Evolutionary conservation across 53 echinoderm and acorn worm species (phyloP).

Genomic region (Holothuria scabra): DNA sequence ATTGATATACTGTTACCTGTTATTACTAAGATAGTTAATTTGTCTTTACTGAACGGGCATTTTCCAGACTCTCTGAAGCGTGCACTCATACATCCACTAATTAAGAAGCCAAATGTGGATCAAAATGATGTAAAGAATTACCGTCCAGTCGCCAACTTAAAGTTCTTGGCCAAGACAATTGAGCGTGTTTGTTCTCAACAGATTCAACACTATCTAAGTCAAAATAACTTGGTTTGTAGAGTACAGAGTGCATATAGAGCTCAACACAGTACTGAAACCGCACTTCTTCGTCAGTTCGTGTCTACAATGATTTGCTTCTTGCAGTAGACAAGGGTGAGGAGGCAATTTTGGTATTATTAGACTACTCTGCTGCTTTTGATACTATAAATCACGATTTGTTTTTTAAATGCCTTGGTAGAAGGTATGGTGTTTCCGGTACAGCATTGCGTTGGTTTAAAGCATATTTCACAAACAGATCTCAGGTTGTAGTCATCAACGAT

Average conservation of each 20-base stretch:
- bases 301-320: slow-evolving; percentile 29
- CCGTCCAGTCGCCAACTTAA: slow-evolving; percentile 53
- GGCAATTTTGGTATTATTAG: background rate
- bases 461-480: background rate
- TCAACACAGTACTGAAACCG: slow-evolving; percentile 26
- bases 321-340: slow-evolving; percentile 15
- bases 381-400: background rate
- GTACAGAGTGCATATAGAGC: slow-evolving; percentile 11
- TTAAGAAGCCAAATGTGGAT: slow-evolving; percentile 52
- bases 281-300: slow-evolving; percentile 19
- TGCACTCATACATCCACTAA: slow-evolving; percentile 46
- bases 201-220: background rate
- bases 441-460: slow-evolving; percentile 4
- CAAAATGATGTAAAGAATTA: slow-evolving; percentile 18
- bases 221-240: background rate
- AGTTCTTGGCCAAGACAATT: slow-evolving; percentile 51
- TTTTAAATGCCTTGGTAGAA: background rate
- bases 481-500: background rate
- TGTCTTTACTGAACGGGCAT: slow-evolving; percentile 35
- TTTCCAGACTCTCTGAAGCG: no score
- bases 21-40: slow-evolving; percentile 54
- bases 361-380: no score
- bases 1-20: no score
- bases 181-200: background rate
- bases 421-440: background rate